Base-by-base conservation (phyloP, 2,113 vertebrate species). In the Porphyrio hochstetteri region DNA sequence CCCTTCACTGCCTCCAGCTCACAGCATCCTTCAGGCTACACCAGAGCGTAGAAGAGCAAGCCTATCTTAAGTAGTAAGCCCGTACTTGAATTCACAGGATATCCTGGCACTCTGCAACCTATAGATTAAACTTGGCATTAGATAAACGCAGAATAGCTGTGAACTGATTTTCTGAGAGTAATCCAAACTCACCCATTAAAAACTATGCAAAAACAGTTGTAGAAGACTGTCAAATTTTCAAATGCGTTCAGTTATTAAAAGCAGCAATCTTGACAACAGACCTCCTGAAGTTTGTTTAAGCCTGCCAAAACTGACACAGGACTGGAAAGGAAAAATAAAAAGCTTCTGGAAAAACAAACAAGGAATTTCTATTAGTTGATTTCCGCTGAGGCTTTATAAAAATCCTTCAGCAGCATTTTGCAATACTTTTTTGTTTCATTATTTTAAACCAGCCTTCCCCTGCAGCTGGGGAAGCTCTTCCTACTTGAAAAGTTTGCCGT, bases 61-160 rank as follows among this genome's bases (percentile, higher is more conserved):
- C 1, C 0, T 27, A 17, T 40, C 82, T 89, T 60, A 81, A 93
- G 77, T 15, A 82, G 21, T 21, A 92, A 40, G 12, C 33, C 33
- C 33, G 25, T 14, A 79, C 38, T 57, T 85, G 35, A 94, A 77
- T 69, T 53, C 70, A 68, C 18, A 96, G 84, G 90, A 96, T 96
- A 97, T 89, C 80, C 93, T 94, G 68, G 29, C 46, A 95, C 96
- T 93, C 72, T 92, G 78, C 46, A 82, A 64, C 64, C 35, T 81
- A 55, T 14, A 52, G 60, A 68, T 24, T 50, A 79, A 92, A 88
- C 36, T 20, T 56, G 33, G 25, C 23, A 60, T 59, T 38, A 52
- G 85, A 24, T 67, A 86, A 95, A 95, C 18, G 68, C 70, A 70
- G 15, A 16, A 35, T 1, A 68, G 24, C 19, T 78, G 52, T 36